Evolutionary conservation across 2,797 vertebrate genomes (phyloP), one percentile per base, ranked within the genome.

Genomic region (Acipenser transmontanus): DNA sequence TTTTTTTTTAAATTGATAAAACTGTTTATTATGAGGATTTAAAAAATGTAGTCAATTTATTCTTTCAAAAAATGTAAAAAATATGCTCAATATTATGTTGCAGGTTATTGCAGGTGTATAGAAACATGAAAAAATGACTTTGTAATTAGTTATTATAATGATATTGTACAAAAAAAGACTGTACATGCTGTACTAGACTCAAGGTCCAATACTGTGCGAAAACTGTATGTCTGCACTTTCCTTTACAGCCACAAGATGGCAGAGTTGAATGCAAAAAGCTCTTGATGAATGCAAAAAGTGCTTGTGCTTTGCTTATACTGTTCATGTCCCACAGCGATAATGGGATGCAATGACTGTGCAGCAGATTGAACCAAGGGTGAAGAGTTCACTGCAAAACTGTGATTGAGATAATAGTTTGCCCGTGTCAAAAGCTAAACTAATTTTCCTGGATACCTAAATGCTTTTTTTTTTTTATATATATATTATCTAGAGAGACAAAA

Each of bases 341-440:
- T 47, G 51, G 7, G 47, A 17, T 49, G 63, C 66, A 56, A 50
- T 64, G 71, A 68, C 71, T 65, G 47, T 68, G 65, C 64, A 9
- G 49, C 12, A 47, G 50, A 64, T 61, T 70, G 62, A 34, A 69
- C 71, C 65, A 69, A 63, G 78, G 87, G 86, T 88, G 84, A 86
- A 87, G 82, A 86, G 88, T 89, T 90, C 87, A 88, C 11, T 65
- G 69, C 78, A 77, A 79, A 72, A 76, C 74, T 73, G 67, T 72
- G 59, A 78, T 69, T 72, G 66, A 77, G 78, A 80, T 81, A 80
- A 85, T 80, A 75, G 80, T 73, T 63, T 71, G 72, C 70, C 65
- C 75, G 69, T 80, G 78, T 82, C 78, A 70, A 68, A 70, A 71
- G 70, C 72, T 85, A 85, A 88, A 87, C 77, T 80, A 76, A 78